A percentile compares a stretch with the other conserved stretches of the same genome.
These are phyloP conservation scores for Ceratina australensis DNA, from an alignment of 1,140 invertebrate species.

Conservation along the genomic window DNA sequence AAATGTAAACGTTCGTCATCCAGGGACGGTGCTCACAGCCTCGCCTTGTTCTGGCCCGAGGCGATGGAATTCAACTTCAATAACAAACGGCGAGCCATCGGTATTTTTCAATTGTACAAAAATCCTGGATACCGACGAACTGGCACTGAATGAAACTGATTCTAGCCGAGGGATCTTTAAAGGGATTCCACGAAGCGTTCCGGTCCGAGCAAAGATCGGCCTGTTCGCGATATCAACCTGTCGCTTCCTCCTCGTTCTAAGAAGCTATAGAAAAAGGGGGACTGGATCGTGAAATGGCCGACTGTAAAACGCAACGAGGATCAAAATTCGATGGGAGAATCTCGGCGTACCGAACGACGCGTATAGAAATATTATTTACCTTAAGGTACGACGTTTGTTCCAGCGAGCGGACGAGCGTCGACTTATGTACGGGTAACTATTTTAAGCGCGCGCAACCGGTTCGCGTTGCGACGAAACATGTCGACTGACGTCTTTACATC, in stretches of 20 bases:
- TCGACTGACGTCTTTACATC: slow-evolving; percentile 3
- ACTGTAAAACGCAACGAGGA: slow-evolving; percentile 21
- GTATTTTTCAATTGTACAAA: neutral
- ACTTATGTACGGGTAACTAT: slow-evolving; percentile 76
- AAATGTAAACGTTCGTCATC: slow-evolving; percentile 72
- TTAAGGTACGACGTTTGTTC: slow-evolving; percentile 50
- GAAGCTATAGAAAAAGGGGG: slow-evolving; percentile 25
- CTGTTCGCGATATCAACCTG: neutral
- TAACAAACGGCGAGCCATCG: slow-evolving; percentile 65
- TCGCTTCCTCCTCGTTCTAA: slow-evolving; percentile 24
- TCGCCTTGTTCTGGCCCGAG: slow-evolving; percentile 72
- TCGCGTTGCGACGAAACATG: slow-evolving; percentile 72
- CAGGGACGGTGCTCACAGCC: slow-evolving; percentile 69
- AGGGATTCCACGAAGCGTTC: too few relatives aligned
- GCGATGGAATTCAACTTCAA: slow-evolving; percentile 76
- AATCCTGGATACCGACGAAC: neutral
- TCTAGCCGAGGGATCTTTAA: too few relatives aligned
- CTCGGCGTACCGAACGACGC: too few relatives aligned
- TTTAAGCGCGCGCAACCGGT: slow-evolving; percentile 77
- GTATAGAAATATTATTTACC: slow-evolving; percentile 52
- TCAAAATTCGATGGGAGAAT: neutral
- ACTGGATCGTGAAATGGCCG: slow-evolving; percentile 39
- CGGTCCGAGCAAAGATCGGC: neutral
- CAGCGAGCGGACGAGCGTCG: slow-evolving; percentile 52
- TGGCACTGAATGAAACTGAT: neutral